A percentile compares a stretch with the other conserved stretches of the same genome.
Conservation (phyloP, 2,888 invertebrate species). For the Serrognathus titanus region DNA sequence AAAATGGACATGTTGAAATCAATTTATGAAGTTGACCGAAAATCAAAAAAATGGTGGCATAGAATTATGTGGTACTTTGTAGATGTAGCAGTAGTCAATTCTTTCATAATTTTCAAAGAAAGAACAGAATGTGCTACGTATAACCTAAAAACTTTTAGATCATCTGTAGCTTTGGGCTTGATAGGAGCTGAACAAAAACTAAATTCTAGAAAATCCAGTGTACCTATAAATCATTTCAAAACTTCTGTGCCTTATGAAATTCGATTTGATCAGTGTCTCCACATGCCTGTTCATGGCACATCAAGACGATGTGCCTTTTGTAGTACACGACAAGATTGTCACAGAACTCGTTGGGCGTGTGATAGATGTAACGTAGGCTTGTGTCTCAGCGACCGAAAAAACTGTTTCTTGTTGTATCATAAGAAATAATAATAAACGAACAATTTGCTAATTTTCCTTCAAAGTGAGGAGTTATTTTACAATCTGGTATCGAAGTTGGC, state of each 20-base stretch:
- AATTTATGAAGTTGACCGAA: slow-evolving; percentile 20
- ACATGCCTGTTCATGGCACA: not conserved
- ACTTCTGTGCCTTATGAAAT: not conserved
- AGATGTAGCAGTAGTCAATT: too few species aligned
- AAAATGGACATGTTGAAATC: slow-evolving; percentile 22
- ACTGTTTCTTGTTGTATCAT: not conserved
- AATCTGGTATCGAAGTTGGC: too few species aligned
- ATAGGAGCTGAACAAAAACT: not conserved
- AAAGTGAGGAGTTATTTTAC: too few species aligned
- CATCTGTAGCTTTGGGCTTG: slow-evolving; percentile 1
- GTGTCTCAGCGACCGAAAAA: not conserved
- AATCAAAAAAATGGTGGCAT: slow-evolving; percentile 24
- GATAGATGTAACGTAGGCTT: not conserved
- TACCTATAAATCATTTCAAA: not conserved
- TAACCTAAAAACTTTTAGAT: slow-evolving; percentile 12
- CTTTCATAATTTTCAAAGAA: slow-evolving; percentile 17
- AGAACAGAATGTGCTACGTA: slow-evolving; percentile 3
- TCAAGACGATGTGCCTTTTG: not conserved
- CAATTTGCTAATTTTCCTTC: too few species aligned
- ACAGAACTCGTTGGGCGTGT: not conserved
- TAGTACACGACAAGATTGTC: not conserved
- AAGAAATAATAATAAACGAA: too few species aligned
- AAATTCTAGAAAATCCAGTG: not conserved
- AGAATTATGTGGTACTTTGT: slow-evolving; percentile 8
- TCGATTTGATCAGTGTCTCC: not conserved